phyloP scores from a whole-genome alignment of 1,140 invertebrate species.

The Metaphire vulgaris region DNA sequence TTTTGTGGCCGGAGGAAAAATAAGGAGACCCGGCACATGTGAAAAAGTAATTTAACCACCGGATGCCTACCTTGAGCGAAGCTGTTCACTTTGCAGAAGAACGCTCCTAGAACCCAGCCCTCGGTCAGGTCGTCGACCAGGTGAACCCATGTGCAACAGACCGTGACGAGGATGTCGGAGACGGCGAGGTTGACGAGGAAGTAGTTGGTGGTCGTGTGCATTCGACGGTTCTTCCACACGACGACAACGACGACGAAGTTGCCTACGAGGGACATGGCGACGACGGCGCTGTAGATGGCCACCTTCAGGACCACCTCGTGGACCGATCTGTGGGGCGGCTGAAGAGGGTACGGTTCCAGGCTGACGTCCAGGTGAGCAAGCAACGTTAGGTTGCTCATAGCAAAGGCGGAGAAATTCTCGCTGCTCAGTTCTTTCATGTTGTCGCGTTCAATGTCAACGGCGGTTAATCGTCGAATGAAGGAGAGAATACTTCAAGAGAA shows the following conservation, averaged over 20 bases:
- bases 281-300: conserved; percentile 33
- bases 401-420: too few species aligned
- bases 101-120: conserved; percentile 49
- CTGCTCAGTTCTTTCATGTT: too few species aligned
- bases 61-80: conserved; percentile 54
- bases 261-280: conserved; percentile 40
- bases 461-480: too few species aligned
- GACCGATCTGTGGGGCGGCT: too few species aligned
- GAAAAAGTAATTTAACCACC: too few species aligned
- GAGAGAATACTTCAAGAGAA: too few species aligned
- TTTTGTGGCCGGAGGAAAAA: too few species aligned
- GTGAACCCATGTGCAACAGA: conserved; percentile 52
- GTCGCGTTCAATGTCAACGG: too few species aligned
- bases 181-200: conserved; percentile 86
- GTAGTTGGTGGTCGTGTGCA: conserved; percentile 67
- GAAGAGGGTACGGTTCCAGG: too few species aligned
- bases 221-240: conserved; percentile 41
- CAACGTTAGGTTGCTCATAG: too few species aligned
- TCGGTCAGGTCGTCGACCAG: conserved; percentile 44
- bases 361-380: too few species aligned
- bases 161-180: conserved; percentile 45
- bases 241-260: conserved; percentile 41
- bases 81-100: conserved; percentile 55
- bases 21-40: too few species aligned
- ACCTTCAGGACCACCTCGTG: conserved; percentile 39